Evolutionary conservation across 2,113 vertebrate genomes (phyloP), one percentile per base, ranked within the genome.

Genomic region (Megaleporinus macrocephalus): DNA sequence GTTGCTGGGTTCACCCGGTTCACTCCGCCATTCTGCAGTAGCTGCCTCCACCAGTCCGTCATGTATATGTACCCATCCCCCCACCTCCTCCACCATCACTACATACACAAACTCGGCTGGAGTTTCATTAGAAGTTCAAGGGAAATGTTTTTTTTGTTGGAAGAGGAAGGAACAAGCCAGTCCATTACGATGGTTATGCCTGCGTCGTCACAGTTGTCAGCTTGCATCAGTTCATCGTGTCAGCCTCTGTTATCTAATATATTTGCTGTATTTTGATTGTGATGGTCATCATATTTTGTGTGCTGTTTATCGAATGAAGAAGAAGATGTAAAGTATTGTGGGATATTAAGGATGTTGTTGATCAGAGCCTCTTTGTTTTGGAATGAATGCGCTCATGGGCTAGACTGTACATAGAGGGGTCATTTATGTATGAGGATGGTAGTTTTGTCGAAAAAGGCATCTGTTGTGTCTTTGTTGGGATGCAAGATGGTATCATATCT

Each of bases 1-100:
- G 85, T 87, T 87, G 87, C 87, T 80, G 86, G 87, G 91, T 92
- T 93, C 90, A 86, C 36, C 78, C 80, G 70, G 89, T 92, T 93
- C 88, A 89, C 61, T 84, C 76, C 71, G 73, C 76, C 81, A 66
- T 78, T 84, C 81, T 85, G 88, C 87, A 88, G 85, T 88, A 88
- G 74, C 84, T 65, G 80, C 53, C 47, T 51, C 76, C 78, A 73
- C 85, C 83, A 79, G 24, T 76, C 26, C 75, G 82, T 89, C 83
- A 61, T 87, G 81, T 89, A 82, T 92, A 73, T 86, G 88, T 89
- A 81, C 81, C 69, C 72, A 53, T 75, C 77, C 70, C 72, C 33
- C 49, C 49, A 76, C 16, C 5, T 55, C 70, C 59, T 26, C 29
- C 53, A 74, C 49, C n/a, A 61, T 18, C 57, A 61, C 1, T 12